A percentile compares a stretch with the other conserved stretches of the same genome.
phyloP scores from a whole-genome alignment of 1,140 invertebrate genomes.

The Drosophila pandora region DNA sequence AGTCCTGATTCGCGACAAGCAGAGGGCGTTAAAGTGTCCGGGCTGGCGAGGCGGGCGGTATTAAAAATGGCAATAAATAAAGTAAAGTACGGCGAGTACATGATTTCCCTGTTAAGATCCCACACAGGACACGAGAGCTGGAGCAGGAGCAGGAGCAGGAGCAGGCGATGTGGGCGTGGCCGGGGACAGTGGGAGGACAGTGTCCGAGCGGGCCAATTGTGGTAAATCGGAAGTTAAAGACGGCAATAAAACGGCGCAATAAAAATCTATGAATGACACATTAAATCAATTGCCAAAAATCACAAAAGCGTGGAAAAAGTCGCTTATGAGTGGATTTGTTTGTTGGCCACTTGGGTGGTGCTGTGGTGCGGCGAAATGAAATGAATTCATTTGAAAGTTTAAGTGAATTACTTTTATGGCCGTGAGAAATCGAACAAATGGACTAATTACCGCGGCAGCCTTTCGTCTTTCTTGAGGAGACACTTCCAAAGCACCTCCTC shows the following conservation, averaged over 20 bases:
- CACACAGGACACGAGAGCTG: conserved; percentile 50
- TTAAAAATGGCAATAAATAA: conserved; percentile 84
- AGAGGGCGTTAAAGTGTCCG: conserved; percentile 76
- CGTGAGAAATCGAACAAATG: conserved; percentile 73
- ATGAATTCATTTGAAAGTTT: conserved; percentile 70
- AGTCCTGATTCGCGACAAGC: conserved; percentile 35
- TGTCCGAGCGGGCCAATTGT: conserved; percentile 84
- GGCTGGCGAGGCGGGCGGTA: conserved; percentile 68
- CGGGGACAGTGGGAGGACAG: conserved; percentile 58
- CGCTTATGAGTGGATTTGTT: conserved; percentile 71
- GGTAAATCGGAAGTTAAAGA: conserved; percentile 84
- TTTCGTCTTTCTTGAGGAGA: neutral
- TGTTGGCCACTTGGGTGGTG: conserved; percentile 22
- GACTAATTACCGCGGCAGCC: conserved; percentile 49
- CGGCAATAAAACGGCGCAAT: conserved; percentile 83
- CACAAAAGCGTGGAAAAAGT: conserved; percentile 73
- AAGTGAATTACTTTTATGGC: conserved; percentile 70
- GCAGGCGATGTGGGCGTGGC: conserved; percentile 23
- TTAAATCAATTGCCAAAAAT: conserved; percentile 84
- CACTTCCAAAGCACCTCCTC: neutral
- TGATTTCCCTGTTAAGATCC: conserved; percentile 83
- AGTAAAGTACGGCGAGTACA: conserved; percentile 83
- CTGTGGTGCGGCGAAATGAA: conserved; percentile 11
- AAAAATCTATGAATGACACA: conserved; percentile 84
- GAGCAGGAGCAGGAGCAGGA: conserved; percentile 1